A percentile compares a stretch with the other conserved stretches of the same genome.
Conservation (phyloP, 2,113 vertebrate genomes). For the Sus scrofa region DNA sequence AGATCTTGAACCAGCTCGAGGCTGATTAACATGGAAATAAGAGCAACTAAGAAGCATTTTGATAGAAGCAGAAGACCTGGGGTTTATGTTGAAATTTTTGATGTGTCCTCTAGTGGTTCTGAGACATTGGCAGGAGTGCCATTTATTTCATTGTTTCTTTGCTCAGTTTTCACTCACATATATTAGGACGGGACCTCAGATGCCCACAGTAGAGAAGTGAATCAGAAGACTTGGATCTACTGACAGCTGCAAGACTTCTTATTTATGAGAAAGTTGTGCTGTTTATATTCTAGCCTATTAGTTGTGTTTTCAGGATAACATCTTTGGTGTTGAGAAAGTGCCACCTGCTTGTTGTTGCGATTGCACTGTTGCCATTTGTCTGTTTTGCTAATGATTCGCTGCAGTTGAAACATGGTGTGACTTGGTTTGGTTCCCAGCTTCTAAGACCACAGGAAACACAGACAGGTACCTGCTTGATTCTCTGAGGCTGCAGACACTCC, state of each 20-base stretch:
- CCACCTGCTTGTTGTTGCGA: background rate
- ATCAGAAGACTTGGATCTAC: background rate
- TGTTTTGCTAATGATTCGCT: conserved; percentile 48
- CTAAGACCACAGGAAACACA: conserved; percentile 20
- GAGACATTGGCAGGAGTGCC: background rate
- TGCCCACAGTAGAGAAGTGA: background rate
- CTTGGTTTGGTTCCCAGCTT: conserved; percentile 43
- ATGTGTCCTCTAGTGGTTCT: background rate
- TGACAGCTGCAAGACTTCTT: background rate
- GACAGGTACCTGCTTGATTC: conserved; percentile 56
- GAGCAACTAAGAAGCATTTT: background rate
- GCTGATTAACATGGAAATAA: background rate
- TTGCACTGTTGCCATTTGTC: background rate
- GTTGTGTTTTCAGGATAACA: background rate
- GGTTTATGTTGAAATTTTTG: background rate
- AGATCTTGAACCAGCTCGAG: conserved; percentile 41
- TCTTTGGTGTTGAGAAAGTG: background rate
- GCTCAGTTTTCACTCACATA: background rate
- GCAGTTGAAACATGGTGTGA: background rate
- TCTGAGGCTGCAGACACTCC: background rate
- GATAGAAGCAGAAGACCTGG: background rate
- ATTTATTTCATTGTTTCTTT: background rate
- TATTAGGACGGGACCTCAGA: background rate
- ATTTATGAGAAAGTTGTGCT: background rate
- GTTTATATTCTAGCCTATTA: background rate